Base-by-base conservation (phyloP, 1,140 invertebrate genomes). In the Rhagoletis zephyria region DNA sequence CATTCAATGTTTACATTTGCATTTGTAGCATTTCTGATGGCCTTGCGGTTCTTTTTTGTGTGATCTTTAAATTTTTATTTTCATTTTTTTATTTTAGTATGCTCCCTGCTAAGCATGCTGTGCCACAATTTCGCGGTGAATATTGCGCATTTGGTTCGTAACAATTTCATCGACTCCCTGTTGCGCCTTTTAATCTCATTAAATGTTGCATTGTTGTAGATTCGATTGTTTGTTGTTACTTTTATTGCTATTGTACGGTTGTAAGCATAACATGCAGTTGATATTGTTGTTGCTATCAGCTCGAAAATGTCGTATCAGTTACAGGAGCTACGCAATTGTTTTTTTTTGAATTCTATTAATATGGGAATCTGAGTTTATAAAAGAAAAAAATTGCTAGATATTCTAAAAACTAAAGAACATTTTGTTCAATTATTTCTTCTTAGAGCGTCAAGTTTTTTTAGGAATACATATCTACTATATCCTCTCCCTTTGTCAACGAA, bases 171-270 rank as follows among this genome's bases (percentile, higher is more conserved):
- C n/a, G 60, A 86, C 85, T 19, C 87, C 87, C 87, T 42, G 87
- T 86, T 48, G 87, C 59, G 61, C 70, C 48, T 86, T 88, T 88
- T 88, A 88, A 88, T 88, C 87, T 88, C 87, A 88, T 88, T 88
- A 88, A 88, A 40, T 42, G 81, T 86, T 64, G 45, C 81, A 67
- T 19, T 67, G n/a, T 67, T 10, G 19, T 67, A 30, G 85, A 16
- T 87, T 77, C 67, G 48, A 14, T 70, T 59, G 51, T 70, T 14
- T 85, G n/a, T 85, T 60, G 4, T 85, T 63, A 42, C 64, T 42
- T 30, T 86, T 86, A 45, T 7, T 63, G 42, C 42, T 63, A 63
- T 86, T 65, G 63, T n/a, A 67, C 6, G 16, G 4, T 30, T 63
- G 61, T 63, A 4, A 1, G 10, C 4, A 56, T 56, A 56, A 30